Evolutionary conservation across 2,888 invertebrate species (phyloP), one percentile per base, ranked within the genome.

Genomic region (Mythimna impura): DNA sequence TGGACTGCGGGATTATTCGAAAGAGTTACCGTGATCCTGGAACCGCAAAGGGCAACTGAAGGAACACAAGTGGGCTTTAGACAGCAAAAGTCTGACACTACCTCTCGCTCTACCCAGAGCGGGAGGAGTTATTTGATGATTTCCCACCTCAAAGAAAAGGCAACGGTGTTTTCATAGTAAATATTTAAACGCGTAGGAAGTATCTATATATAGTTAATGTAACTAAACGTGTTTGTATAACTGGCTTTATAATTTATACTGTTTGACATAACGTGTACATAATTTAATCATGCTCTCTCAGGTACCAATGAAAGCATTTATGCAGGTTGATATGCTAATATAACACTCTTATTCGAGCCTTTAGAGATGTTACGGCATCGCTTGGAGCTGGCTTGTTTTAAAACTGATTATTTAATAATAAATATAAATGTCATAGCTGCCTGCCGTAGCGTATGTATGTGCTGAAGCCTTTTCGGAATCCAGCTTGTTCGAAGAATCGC

Each of bases 201-300:
- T 70, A 58, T 66, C 70, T 66, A 64, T 52, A 14, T 40, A 60
- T 10, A 61, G 8, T 14, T 40, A 25, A 50, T 43, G 4, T 6
- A 36, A 5, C 12, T 30, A 43, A 63, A 60, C 80, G 57, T 20
- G 64, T 64, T 54, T 61, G 64, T 61, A 20, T 43, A 73, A 83
- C 80, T 55, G 30, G 67, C 22, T 83, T 64, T 60, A 63, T 74
- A 83, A 81, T 83, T 83, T 71, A 81, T 83, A 36, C 81, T 68
- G 65, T 71, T 71, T 58, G 54, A 58, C 66, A 75, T 54, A 40
- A 61, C 66, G 54, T 74, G 67, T 83, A 67, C 64, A 67, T 50
- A 64, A 74, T 65, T 74, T 68, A 71, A 83, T 74, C 55, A 83
- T 74, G 58, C 17, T 71, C 65, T 70, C 30, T 43, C 20, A 47